Conservation (phyloP, 1,140 invertebrate species). For the Drosophila leontia region DNA sequence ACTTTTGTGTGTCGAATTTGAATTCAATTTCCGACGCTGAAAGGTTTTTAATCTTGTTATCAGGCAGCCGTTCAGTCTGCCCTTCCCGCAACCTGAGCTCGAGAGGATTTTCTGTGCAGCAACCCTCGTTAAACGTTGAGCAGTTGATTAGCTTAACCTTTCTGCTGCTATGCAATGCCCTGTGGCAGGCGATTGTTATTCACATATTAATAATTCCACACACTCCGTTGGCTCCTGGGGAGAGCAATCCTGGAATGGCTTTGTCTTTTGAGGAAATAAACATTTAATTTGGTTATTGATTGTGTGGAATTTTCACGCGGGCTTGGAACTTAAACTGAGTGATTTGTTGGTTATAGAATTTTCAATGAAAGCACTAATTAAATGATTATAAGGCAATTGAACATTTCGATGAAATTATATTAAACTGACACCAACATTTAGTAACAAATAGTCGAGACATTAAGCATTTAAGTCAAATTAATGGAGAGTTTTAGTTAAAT, state of each 20-base stretch:
- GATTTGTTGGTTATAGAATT: neutral
- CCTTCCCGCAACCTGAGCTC: constrained; percentile 33
- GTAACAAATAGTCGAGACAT: neutral
- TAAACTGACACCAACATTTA: neutral
- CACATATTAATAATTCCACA: constrained; percentile 56
- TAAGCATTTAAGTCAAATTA: neutral
- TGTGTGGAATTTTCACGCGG: constrained; percentile 2
- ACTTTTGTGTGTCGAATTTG: constrained; percentile 82
- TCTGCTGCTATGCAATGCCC: constrained; percentile 37
- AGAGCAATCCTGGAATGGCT: neutral
- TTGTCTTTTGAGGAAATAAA: constrained; percentile 11
- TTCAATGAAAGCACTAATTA: neutral
- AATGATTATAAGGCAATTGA: neutral
- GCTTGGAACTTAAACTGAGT: neutral
- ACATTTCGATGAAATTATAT: neutral
- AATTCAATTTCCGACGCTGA: constrained; percentile 82
- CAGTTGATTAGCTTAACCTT: constrained; percentile 79
- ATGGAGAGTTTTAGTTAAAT: constrained; percentile 5
- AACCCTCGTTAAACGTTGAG: constrained; percentile 70
- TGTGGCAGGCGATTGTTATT: constrained; percentile 41
- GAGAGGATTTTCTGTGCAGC: constrained; percentile 27
- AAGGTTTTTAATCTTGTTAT: constrained; percentile 83
- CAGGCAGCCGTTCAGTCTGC: constrained; percentile 48
- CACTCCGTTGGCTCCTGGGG: constrained; percentile 4
- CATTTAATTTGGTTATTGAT: constrained; percentile 40